Evolutionary conservation across 2,797 vertebrate species (phyloP).

Genomic region (Phataginus tetradactyla): DNA sequence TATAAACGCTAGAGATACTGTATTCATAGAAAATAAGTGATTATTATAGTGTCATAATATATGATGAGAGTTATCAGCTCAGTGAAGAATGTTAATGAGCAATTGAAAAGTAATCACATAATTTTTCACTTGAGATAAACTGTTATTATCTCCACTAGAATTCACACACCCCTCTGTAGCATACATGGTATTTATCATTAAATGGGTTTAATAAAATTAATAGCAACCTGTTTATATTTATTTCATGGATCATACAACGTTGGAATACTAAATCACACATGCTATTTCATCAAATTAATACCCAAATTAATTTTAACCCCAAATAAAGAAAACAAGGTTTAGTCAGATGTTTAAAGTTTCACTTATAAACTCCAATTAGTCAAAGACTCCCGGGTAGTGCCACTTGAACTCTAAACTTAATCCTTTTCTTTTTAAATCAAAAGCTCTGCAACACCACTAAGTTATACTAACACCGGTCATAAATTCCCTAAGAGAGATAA

Average conservation of each 20-base stretch:
- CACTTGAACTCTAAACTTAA: background rate
- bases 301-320: background rate
- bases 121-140: slow-evolving; percentile 33
- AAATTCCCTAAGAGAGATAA: background rate
- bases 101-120: background rate
- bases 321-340: background rate
- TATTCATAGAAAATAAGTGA: background rate
- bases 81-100: background rate
- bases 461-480: background rate
- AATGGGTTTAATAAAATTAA: slow-evolving; percentile 53
- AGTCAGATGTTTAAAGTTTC: background rate
- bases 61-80: background rate
- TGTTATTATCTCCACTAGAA: background rate
- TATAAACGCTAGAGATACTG: background rate
- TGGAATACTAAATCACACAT: slow-evolving; percentile 7
- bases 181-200: slow-evolving; percentile 29
- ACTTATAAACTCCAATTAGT: background rate
- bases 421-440: background rate
- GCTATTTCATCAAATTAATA: slow-evolving; percentile 8
- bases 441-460: background rate
- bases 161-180: background rate
- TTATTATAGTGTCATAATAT: background rate
- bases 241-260: background rate
- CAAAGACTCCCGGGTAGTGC: background rate
- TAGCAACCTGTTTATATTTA: background rate